Conservation (phyloP, 2,888 invertebrate species). For the Lochmaea crataegi region DNA sequence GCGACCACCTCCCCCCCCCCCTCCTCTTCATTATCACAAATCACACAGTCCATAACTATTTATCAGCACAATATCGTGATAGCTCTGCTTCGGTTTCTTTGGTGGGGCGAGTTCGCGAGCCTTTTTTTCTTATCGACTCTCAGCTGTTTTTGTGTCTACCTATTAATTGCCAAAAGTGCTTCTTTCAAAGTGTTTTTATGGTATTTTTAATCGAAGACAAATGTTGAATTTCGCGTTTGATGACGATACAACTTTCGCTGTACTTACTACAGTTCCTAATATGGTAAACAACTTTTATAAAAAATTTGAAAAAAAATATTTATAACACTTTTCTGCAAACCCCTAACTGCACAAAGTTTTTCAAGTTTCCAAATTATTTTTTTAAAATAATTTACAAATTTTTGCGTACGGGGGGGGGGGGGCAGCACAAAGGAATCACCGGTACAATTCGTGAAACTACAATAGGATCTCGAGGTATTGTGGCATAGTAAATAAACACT, state of each 20-base stretch:
- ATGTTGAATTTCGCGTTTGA: conserved; percentile 66
- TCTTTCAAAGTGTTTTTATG: conserved; percentile 7
- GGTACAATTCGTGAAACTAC: too few species aligned
- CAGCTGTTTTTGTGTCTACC: not conserved
- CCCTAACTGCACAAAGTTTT: too few species aligned
- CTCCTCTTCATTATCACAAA: conserved; percentile 58
- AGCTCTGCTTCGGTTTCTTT: conserved; percentile 1
- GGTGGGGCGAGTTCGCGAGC: conserved; percentile 16
- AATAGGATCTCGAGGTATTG: too few species aligned
- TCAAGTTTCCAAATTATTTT: too few species aligned
- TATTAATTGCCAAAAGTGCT: not conserved
- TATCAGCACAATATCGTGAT: conserved; percentile 54
- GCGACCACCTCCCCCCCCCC: conserved; percentile 44
- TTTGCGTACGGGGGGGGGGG: too few species aligned
- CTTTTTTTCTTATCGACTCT: conserved; percentile 3
- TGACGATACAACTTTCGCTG: conserved; percentile 75
- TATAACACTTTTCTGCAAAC: too few species aligned
- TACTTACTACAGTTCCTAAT: conserved; percentile 73
- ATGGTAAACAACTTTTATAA: conserved; percentile 64
- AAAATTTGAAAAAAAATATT: not conserved
- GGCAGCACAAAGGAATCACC: too few species aligned
- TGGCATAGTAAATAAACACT: too few species aligned
- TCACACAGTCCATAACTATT: conserved; percentile 54
- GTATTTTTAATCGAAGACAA: conserved; percentile 1
- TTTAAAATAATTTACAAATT: too few species aligned